A percentile compares a stretch with the other conserved stretches of the same genome.
phyloP scores from a whole-genome alignment of 2,113 vertebrate genomes.

The Pteronura brasiliensis region DNA sequence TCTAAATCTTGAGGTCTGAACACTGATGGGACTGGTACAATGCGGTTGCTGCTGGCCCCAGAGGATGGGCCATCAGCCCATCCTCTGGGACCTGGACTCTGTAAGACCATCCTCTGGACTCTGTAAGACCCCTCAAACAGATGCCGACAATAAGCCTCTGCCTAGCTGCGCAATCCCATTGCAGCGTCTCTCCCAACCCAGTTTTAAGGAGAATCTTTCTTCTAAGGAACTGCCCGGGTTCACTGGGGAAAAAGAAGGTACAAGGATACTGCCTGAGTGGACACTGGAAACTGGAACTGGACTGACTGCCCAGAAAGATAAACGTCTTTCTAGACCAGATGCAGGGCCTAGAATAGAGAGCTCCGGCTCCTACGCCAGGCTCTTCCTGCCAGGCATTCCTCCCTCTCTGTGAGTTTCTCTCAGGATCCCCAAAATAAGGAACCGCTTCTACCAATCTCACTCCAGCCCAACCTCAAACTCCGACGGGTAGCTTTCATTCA shows the following conservation, averaged over 20 bases:
- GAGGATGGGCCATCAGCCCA: not conserved
- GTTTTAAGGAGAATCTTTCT: not conserved
- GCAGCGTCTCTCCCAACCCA: not conserved
- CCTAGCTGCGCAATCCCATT: not conserved
- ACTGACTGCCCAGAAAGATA: not conserved
- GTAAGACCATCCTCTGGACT: too few relatives aligned
- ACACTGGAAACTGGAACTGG: not conserved
- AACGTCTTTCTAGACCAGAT: not conserved
- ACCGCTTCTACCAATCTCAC: not conserved
- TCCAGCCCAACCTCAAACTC: not conserved
- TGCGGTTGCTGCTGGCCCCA: not conserved
- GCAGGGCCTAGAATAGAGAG: not conserved
- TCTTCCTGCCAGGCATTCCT: not conserved
- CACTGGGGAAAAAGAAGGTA: not conserved
- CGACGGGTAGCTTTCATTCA: not conserved
- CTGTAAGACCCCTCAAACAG: not conserved
- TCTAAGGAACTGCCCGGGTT: not conserved
- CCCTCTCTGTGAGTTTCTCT: not conserved
- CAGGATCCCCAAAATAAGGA: not conserved
- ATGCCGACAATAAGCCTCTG: not conserved
- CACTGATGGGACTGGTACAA: not conserved
- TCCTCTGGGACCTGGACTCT: too few relatives aligned
- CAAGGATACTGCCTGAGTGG: not conserved
- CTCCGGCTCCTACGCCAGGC: not conserved
- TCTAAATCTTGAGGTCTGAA: not conserved